A percentile compares a stretch with the other conserved stretches of the same genome.
Evolutionary conservation across 2,113 vertebrate genomes (phyloP).

Genomic region (Aviceda subcristata): DNA sequence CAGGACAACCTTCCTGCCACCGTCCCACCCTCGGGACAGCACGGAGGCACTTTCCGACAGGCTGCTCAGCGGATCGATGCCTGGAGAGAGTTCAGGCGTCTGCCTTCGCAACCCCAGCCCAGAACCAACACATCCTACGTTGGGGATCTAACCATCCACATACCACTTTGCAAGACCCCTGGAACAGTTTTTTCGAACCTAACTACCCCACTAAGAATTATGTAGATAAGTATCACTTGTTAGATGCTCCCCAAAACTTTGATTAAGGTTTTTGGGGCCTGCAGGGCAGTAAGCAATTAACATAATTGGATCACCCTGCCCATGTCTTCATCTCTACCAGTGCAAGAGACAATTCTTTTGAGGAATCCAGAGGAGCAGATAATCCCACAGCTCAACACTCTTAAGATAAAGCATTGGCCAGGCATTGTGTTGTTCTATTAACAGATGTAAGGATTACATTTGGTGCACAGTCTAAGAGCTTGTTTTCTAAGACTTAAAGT

Average conservation of each 20-base stretch:
- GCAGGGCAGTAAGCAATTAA: neutral
- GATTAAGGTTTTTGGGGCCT: neutral
- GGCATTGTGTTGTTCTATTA: accelerated
- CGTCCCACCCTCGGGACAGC: accelerated
- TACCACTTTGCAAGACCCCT: accelerated
- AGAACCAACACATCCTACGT: accelerated
- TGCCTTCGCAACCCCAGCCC: accelerated
- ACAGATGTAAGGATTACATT: neutral
- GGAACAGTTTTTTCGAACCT: neutral
- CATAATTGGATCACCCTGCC: accelerated
- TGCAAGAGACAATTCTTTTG: accelerated
- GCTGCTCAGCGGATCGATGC: accelerated
- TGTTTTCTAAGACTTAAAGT: neutral
- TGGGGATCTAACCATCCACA: accelerated
- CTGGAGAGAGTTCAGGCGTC: accelerated
- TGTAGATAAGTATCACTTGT: accelerated
- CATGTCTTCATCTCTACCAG: accelerated
- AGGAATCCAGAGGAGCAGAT: neutral
- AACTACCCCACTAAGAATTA: neutral
- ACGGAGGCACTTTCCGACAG: accelerated
- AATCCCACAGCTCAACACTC: neutral
- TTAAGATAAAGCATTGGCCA: neutral
- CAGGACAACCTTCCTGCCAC: accelerated
- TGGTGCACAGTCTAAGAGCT: accelerated
- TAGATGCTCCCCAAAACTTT: neutral